Evolutionary conservation across 2,888 invertebrate genomes (phyloP).

Genomic region (Chalcosyrphus nemorum): DNA sequence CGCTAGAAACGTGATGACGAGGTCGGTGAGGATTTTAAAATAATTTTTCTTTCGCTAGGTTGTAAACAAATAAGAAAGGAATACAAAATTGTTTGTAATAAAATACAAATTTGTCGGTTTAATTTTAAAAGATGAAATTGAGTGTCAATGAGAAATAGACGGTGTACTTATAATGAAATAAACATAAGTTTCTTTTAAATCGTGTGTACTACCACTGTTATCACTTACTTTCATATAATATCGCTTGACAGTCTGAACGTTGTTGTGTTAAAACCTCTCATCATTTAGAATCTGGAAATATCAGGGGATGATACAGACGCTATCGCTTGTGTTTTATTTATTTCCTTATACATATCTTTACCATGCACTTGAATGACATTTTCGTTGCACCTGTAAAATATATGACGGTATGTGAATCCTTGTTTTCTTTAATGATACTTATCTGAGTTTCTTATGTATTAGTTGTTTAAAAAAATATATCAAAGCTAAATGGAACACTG

Average conservation of each 20-base stretch:
- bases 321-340: background rate
- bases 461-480: background rate
- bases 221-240: background rate
- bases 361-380: background rate
- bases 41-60: background rate
- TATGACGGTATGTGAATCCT: background rate
- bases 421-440: background rate
- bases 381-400: background rate
- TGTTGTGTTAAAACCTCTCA: background rate
- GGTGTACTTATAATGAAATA: background rate
- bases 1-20: conserved; percentile 1
- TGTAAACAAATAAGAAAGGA: background rate
- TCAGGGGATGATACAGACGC: conserved; percentile 16
- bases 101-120: background rate
- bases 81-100: background rate
- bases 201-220: background rate
- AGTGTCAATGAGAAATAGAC: background rate
- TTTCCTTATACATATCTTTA: background rate
- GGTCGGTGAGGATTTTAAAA: conserved; percentile 10
- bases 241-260: background rate
- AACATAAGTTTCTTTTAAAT: background rate
- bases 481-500: background rate
- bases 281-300: background rate
- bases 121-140: background rate
- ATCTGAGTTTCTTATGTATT: background rate